A percentile compares a stretch with the other conserved stretches of the same genome.
Evolutionary conservation across 1,140 invertebrate genomes (phyloP).

Genomic region (Procambarus virginalis): DNA sequence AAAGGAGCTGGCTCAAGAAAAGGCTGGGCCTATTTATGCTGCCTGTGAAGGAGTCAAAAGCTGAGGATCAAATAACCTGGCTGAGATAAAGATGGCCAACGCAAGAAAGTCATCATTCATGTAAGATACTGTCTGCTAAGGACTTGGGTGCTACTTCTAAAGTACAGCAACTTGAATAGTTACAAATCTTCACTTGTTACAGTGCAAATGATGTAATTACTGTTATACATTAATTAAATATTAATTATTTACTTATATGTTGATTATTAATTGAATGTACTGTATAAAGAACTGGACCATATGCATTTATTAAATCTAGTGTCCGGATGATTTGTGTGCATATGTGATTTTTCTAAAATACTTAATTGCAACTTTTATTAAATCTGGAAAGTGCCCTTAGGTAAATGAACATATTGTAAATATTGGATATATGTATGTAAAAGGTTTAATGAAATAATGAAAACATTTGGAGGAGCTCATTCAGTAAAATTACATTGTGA

Average conservation of each 20-base stretch:
- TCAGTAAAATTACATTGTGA: neutral
- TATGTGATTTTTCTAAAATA: neutral
- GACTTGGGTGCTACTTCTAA: neutral
- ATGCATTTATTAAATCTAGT: neutral
- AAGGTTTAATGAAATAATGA: neutral
- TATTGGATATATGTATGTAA: neutral
- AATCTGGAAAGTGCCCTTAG: neutral
- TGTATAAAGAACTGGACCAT: neutral
- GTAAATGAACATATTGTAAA: neutral
- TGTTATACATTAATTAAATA: neutral
- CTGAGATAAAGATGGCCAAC: neutral
- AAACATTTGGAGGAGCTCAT: neutral
- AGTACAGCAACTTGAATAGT: neutral
- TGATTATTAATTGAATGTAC: neutral
- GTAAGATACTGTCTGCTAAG: neutral
- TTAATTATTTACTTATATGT: neutral
- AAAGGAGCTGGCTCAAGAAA: conserved; percentile 56
- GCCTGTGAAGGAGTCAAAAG: conserved; percentile 58
- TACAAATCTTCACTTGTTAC: neutral
- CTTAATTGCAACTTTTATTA: neutral
- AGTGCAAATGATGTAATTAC: neutral
- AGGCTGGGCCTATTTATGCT: conserved; percentile 60
- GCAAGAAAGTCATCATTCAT: neutral
- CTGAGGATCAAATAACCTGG: conserved; percentile 12
- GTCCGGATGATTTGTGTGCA: neutral